A percentile compares a stretch with the other conserved stretches of the same genome.
These are phyloP conservation scores for Nibea coibor DNA, from an alignment of 2,113 vertebrate genomes.

Conservation along the genomic window DNA sequence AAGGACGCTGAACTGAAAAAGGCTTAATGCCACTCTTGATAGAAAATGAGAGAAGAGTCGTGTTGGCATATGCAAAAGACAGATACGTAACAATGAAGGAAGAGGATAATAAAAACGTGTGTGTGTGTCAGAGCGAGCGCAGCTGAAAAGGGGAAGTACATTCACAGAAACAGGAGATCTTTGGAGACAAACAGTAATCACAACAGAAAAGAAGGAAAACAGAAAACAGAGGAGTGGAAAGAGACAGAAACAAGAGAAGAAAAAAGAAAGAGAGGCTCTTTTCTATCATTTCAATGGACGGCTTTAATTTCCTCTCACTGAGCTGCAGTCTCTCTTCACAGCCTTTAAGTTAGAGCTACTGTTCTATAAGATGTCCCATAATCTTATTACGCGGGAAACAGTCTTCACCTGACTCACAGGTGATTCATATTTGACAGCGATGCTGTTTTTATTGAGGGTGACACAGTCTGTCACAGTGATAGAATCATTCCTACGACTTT, in stretches of 20 bases:
- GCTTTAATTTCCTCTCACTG: conserved; percentile 22
- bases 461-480: neutral
- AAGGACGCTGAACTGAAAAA: conserved; percentile 19
- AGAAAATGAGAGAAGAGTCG: neutral
- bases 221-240: neutral
- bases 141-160: neutral
- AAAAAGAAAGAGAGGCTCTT: neutral
- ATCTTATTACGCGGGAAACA: neutral
- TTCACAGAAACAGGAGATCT: neutral
- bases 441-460: conserved; percentile 3
- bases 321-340: neutral
- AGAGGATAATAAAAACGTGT: conserved; percentile 7
- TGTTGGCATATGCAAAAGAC: neutral
- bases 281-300: neutral
- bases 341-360: neutral
- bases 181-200: conserved; percentile 20
- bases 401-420: neutral
- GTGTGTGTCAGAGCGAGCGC: neutral
- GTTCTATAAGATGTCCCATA: neutral
- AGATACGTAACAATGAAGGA: conserved; percentile 28
- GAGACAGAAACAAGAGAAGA: neutral
- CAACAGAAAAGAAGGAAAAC: conserved; percentile 5
- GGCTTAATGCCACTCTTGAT: conserved; percentile 1
- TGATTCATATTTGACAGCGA: neutral
- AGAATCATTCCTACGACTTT: neutral